Conservation (phyloP, 2,888 invertebrate genomes). For the Dasysyrphus tricinctus region DNA sequence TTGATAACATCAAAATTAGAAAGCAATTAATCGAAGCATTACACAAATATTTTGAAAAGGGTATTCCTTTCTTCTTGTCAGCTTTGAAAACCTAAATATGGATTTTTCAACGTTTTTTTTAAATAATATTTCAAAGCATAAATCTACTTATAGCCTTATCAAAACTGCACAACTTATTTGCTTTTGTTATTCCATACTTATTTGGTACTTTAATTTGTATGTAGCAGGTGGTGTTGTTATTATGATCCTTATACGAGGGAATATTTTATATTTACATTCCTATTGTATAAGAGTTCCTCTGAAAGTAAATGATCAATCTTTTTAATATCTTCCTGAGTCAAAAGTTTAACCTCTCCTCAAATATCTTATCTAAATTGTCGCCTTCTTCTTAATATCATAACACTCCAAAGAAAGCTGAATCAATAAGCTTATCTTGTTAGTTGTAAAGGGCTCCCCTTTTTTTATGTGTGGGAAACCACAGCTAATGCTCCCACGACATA, state of each 20-base stretch:
- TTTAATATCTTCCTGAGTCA: background rate
- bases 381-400: background rate
- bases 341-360: background rate
- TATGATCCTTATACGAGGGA: background rate
- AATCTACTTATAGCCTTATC: too few species aligned
- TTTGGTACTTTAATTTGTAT: too few species aligned
- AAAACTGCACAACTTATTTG: too few species aligned
- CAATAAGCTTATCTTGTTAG: constrained; percentile 8
- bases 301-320: background rate
- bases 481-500: background rate
- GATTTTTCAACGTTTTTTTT: too few species aligned
- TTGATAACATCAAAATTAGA: too few species aligned
- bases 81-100: too few species aligned
- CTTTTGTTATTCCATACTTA: too few species aligned
- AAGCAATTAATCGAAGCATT: too few species aligned
- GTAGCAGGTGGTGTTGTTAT: background rate
- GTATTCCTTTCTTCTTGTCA: too few species aligned
- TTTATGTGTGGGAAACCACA: background rate
- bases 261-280: background rate
- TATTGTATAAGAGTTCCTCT: background rate
- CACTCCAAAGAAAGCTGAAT: constrained; percentile 17
- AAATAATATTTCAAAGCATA: too few species aligned
- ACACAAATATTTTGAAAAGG: too few species aligned
- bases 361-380: background rate
- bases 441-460: constrained; percentile 2